Evolutionary conservation across 2,888 invertebrate genomes (phyloP).

Genomic region (Scaptodrosophila latifasciaeformis): DNA sequence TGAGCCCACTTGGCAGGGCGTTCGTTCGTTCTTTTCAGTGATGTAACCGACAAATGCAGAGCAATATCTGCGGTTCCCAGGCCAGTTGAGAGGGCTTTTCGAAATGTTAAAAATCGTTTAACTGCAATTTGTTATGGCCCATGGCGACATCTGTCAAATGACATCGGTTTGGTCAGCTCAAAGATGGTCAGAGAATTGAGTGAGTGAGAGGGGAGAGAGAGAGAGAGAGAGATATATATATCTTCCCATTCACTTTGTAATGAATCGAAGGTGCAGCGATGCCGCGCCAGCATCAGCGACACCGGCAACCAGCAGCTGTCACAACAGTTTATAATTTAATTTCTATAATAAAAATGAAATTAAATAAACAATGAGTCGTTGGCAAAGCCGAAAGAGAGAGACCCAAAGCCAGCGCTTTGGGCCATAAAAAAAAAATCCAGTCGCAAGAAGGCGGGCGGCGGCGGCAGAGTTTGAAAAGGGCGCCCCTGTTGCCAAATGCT

Average conservation of each 20-base stretch:
- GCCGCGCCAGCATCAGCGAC: slow-evolving; percentile 1
- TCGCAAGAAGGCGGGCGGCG: too few species aligned
- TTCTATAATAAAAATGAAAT: slow-evolving; percentile 68
- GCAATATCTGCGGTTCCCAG: background rate
- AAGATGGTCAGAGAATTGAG: too few species aligned
- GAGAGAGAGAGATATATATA: background rate
- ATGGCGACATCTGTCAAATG: background rate
- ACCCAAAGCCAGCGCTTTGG: background rate
- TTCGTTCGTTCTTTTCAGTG: slow-evolving; percentile 30
- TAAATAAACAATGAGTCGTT: slow-evolving; percentile 58
- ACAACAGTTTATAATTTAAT: slow-evolving; percentile 68
- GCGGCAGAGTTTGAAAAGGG: background rate
- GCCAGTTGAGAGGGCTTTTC: too few species aligned
- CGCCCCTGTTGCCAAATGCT: background rate
- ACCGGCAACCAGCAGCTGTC: slow-evolving; percentile 47
- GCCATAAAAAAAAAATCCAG: background rate
- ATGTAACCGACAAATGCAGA: slow-evolving; percentile 24
- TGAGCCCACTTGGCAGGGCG: too few species aligned
- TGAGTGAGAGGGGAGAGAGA: too few species aligned
- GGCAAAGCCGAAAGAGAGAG: slow-evolving; percentile 11
- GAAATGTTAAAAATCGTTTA: slow-evolving; percentile 33
- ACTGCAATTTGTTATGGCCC: slow-evolving; percentile 55
- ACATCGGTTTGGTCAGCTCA: too few species aligned
- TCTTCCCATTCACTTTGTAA: background rate
- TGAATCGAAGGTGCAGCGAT: slow-evolving; percentile 1